Evolutionary conservation across 2,113 vertebrate genomes (phyloP), one percentile per base, ranked within the genome.

Genomic region (Chionis minor): DNA sequence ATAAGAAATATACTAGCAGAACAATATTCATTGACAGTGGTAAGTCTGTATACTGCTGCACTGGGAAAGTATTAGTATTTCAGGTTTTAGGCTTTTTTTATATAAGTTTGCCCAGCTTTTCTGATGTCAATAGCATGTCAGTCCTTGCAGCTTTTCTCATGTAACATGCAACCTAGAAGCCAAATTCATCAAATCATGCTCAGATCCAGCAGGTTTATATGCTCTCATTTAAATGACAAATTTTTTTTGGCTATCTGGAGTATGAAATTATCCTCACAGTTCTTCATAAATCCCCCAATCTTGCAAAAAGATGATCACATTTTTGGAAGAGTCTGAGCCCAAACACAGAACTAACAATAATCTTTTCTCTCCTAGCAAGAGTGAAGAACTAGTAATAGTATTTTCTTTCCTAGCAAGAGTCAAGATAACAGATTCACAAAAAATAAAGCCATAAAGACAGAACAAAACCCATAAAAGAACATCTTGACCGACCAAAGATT

Each of bases 1-100:
- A 97, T 97, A 97, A 97, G 97, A 97, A 97, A 97, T 97, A 96
- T 95, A 96, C 92, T 96, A 91, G 96, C 94, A 98, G 96, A 97
- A 97, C 96, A 98, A 96, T 97, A 96, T 96, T 97, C 96, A 96
- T 93, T 96, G 96, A 96, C 83, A 95, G 85, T 95, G 78, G 95
- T 94, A 93, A 97, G 92, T 93, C 79, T 92, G 82, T 88, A 79
- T 45, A 90, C 55, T 66, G 80, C 79, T 86, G 80, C 88, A 84
- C 27, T 63, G 67, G 59, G 67, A 49, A 95, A 95, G 72, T 67
- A 74, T 89, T 74, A 77, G 78, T 89, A 87, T 94, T 89, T 79
- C 56, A 81, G 38, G 73, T 2, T 72, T 94, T 74, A 65, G 52
- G 71, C 8, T 51, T 51, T 56, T 91, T 91, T 65, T 62, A n/a